Conservation (phyloP, 1,140 invertebrate species). For the Liolophura sinensis region DNA sequence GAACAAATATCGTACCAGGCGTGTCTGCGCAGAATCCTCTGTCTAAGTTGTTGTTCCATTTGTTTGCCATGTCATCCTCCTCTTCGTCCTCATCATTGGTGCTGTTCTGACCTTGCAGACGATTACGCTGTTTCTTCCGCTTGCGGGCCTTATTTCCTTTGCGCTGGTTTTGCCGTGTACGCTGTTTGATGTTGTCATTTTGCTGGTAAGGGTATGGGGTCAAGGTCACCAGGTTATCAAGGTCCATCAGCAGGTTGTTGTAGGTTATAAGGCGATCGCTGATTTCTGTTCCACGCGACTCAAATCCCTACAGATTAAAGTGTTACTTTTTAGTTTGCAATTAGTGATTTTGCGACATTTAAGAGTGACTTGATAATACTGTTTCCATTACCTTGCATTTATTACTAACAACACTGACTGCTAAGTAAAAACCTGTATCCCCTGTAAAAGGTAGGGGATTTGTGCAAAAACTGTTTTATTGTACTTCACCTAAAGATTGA, state of each 20-base stretch:
- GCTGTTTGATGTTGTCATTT: constrained; percentile 7
- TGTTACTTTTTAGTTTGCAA: not conserved
- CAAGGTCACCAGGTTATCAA: constrained; percentile 73
- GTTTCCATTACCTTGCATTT: not conserved
- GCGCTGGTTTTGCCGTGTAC: constrained; percentile 11
- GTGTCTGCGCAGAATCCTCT: not conserved
- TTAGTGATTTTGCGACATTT: not conserved
- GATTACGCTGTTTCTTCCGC: constrained; percentile 13
- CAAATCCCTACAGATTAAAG: constrained; percentile 72
- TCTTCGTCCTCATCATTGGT: constrained; percentile 9
- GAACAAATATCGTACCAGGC: not conserved
- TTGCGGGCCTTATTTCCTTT: constrained; percentile 8
- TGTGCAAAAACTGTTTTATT: no score
- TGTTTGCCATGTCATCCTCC: constrained; percentile 2
- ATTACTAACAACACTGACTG: constrained; percentile 3
- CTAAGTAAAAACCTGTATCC: constrained; percentile 2
- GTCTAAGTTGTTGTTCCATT: not conserved
- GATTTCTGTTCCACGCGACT: constrained; percentile 82
- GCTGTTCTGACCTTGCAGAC: constrained; percentile 7
- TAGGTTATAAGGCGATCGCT: constrained; percentile 78
- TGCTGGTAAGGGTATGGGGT: constrained; percentile 65
- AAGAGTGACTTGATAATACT: not conserved
- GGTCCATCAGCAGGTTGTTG: constrained; percentile 79
- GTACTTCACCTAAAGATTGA: no score
- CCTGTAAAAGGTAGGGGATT: no score